Evolutionary conservation across 2,888 invertebrate genomes (phyloP), one percentile per base, ranked within the genome.

Genomic region (Crossocerus cetratus): DNA sequence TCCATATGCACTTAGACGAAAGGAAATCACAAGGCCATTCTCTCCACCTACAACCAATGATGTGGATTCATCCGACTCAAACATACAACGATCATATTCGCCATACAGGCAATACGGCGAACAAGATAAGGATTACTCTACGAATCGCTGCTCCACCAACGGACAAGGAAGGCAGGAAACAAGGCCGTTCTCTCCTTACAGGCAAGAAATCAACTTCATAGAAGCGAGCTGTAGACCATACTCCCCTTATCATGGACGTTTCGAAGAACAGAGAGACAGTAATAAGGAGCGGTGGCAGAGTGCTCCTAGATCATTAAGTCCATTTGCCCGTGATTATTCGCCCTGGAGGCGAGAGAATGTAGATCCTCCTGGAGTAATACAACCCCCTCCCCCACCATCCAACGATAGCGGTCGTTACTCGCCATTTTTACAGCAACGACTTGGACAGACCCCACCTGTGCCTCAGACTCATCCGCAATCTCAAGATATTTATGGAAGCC

Each of bases 341-440:
- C 90, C 90, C 1, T 90, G 90, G 90, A 84, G 90, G 59, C 83
- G 90, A 21, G 90, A 90, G 68, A 90, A 90, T 64, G 90, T 90
- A 21, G 90, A 90, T 81, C 90, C 90, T 5, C 90, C 90, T 5
- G 87, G 87, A 22, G 89, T 90, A n/a, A 81, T 88, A 66, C 90
- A 87, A 66, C 80, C 49, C n/a, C 49, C 16, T 14, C 49, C 49
- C 14, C 49, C 49, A 49, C 49, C 49, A 14, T 4, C 86, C 21
- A 78, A 74, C 18, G 89, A 86, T 72, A 84, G 85, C 65, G 87
- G 86, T 32, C 86, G 84, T 72, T 87, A 86, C 66, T 84, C 89
- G 32, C 87, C 90, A 16, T 87, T 87, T 70, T 81, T 88, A 43
- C 88, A 89, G 63, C 87, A 86, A 72, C 84, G 87, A 79, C 78